These are phyloP conservation scores for Dione vanillae DNA, from an alignment of 2,888 invertebrate genomes.

Conservation along the genomic window DNA sequence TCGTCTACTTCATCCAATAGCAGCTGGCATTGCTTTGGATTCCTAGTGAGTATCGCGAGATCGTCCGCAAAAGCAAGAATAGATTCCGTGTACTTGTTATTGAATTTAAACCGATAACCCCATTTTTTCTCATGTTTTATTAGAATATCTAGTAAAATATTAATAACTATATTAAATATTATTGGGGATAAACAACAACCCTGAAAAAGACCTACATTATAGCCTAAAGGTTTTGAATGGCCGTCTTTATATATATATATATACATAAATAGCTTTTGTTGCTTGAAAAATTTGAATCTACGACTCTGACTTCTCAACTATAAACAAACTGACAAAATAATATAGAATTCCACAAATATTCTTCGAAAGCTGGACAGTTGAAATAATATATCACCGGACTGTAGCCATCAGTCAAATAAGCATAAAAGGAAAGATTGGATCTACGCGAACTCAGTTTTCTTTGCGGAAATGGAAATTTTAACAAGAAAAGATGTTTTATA, in stretches of 20 bases:
- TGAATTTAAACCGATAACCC: too few relatives aligned
- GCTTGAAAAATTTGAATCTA: background rate
- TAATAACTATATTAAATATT: too few relatives aligned
- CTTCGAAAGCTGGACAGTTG: conserved; percentile 21
- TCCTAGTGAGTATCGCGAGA: too few relatives aligned
- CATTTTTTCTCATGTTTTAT: too few relatives aligned
- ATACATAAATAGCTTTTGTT: background rate
- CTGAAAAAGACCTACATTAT: too few relatives aligned
- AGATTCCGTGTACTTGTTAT: too few relatives aligned
- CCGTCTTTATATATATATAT: background rate
- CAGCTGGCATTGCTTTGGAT: too few relatives aligned
- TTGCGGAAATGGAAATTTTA: conserved; percentile 53
- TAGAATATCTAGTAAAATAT: too few relatives aligned
- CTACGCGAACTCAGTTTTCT: conserved; percentile 47
- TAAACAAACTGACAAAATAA: conserved; percentile 10
- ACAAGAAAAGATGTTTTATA: conserved; percentile 47
- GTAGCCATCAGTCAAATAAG: conserved; percentile 39
- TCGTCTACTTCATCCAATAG: too few relatives aligned
- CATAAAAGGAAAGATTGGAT: conserved; percentile 50
- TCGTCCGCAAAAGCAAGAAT: too few relatives aligned
- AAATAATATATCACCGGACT: conserved; percentile 32
- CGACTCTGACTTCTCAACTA: background rate
- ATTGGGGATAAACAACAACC: too few relatives aligned
- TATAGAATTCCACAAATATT: conserved; percentile 6
- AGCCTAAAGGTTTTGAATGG: too few relatives aligned